These are phyloP conservation scores for Monomorium pharaonis DNA, from an alignment of 1,140 invertebrate species.

Conservation along the genomic window DNA sequence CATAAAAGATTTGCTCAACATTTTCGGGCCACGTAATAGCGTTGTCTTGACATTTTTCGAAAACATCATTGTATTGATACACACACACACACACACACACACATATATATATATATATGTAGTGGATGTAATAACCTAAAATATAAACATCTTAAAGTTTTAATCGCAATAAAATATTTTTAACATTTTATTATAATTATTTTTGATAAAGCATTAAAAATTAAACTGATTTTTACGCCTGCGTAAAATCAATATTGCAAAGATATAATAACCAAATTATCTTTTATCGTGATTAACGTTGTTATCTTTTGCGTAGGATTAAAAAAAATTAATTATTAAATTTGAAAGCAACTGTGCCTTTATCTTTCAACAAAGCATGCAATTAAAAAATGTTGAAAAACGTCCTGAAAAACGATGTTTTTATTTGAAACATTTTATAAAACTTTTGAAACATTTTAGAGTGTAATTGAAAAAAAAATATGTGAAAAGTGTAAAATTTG, in stretches of 20 bases:
- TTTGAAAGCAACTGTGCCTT: background rate
- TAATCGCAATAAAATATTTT: too few relatives aligned
- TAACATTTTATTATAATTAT: too few relatives aligned
- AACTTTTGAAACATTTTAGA: too few relatives aligned
- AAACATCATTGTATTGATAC: constrained; percentile 56
- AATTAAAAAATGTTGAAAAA: too few relatives aligned
- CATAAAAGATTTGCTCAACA: constrained; percentile 75
- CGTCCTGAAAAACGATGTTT: background rate
- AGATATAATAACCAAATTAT: background rate
- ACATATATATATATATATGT: too few relatives aligned
- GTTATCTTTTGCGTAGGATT: background rate
- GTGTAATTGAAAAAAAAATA: too few relatives aligned
- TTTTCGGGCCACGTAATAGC: constrained; percentile 72
- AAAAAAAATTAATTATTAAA: background rate
- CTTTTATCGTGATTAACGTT: background rate
- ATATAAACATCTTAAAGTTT: too few relatives aligned
- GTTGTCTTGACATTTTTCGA: constrained; percentile 65
- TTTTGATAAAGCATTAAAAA: too few relatives aligned
- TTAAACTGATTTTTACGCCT: too few relatives aligned
- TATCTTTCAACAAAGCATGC: too few relatives aligned
- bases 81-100: too few relatives aligned
- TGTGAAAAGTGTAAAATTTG: too few relatives aligned
- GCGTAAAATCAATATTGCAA: background rate
- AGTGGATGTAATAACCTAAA: background rate
- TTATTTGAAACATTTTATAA: background rate